phyloP scores from a whole-genome alignment of 2,113 vertebrate genomes.

The Nannobrachium achirus region DNA sequence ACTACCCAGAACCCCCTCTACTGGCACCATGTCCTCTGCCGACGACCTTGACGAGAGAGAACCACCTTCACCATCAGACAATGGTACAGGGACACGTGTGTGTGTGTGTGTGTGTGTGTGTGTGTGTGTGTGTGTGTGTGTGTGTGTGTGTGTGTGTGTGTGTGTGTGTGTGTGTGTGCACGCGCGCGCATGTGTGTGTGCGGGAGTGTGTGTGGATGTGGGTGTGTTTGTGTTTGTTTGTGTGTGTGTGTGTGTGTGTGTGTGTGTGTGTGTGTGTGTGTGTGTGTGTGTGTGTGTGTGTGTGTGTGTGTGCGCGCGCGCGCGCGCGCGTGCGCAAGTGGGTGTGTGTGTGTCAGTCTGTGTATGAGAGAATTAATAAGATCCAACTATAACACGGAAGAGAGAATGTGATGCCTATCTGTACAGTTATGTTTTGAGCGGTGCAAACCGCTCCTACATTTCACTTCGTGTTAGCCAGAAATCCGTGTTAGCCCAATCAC shows the following conservation, averaged over 20 bases:
- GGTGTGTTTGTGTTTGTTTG: background rate
- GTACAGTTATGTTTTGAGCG: too few species aligned
- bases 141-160: constrained; percentile 1
- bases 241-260: constrained; percentile 1
- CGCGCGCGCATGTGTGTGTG: constrained; percentile 9
- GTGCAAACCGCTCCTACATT: too few species aligned
- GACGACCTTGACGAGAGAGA: constrained; percentile 98
- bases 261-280: constrained; percentile 21
- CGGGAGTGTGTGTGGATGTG: constrained; percentile 12
- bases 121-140: background rate
- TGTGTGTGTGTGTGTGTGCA: constrained; percentile 8
- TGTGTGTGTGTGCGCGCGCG: background rate
- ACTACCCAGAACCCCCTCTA: constrained; percentile 94
- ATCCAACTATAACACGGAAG: too few species aligned
- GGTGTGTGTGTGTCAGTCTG: background rate
- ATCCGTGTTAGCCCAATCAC: too few species aligned
- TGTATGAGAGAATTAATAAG: too few species aligned
- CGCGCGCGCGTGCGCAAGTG: too few species aligned
- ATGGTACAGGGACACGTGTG: constrained; percentile 77
- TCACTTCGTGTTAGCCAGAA: too few species aligned
- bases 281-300: background rate
- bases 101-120: constrained; percentile 17
- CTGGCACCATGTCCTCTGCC: constrained; percentile 97
- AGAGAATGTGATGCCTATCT: too few species aligned
- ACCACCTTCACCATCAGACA: constrained; percentile 90